Conservation (phyloP, 2,113 vertebrate species). For the Geothlypis trichas region DNA sequence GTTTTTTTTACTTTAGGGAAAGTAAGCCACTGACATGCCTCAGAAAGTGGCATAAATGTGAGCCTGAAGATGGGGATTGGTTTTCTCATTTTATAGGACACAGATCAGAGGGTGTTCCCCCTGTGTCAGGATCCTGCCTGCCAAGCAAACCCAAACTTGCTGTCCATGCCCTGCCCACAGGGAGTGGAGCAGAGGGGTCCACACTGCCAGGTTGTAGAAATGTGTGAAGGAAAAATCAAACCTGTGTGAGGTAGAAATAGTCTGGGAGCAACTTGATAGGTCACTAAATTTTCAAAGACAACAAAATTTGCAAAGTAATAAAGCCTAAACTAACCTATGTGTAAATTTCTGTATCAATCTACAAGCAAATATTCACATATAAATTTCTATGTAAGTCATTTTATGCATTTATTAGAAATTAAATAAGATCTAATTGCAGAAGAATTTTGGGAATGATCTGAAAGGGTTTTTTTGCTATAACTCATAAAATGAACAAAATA, state of each 20-base stretch:
- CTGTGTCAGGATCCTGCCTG: not conserved
- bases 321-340: not conserved
- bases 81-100: not conserved
- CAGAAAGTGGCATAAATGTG: not conserved
- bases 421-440: not conserved
- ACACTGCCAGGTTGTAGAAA: not conserved
- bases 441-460: not conserved
- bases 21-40: not conserved
- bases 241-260: not conserved
- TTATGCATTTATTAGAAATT: not conserved
- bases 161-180: not conserved
- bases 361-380: not conserved
- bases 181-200: not conserved
- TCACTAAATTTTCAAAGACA: not conserved
- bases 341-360: not conserved
- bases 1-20: not conserved
- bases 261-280: not conserved
- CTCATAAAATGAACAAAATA: not conserved
- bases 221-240: not conserved
- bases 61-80: accelerated
- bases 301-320: not conserved
- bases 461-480: not conserved
- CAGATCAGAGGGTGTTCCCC: not conserved
- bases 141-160: not conserved
- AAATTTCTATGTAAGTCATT: not conserved